Evolutionary conservation across 2,797 vertebrate species (phyloP), one percentile per base, ranked within the genome.

Genomic region (Salarias fasciatus): DNA sequence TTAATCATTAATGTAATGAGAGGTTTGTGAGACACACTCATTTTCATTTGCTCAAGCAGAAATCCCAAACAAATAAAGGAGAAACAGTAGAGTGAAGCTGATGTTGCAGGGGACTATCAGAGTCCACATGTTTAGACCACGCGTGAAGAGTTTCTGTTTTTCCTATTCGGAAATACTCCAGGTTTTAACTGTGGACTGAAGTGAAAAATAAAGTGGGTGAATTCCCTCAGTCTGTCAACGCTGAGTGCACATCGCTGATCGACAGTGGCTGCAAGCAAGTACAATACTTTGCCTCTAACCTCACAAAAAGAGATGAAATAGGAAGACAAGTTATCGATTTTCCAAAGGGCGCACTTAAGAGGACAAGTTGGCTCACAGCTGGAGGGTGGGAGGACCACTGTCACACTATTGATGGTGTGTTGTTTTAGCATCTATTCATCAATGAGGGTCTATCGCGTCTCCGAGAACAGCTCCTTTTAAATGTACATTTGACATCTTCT

Each of bases 1-100:
- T 61, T 52, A 48, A 63, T 47, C 2, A 54, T 58, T 62, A 7
- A 69, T 47, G 30, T 7, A 8, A 3, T 30, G 40, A 42, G 15
- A 15, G 1, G 0, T 46, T 59, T 11, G 2, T 10, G 40, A 44
- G 13, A 24, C 36, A 38, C 10, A 38, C 1, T 38, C 9, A 15
- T 18, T 4, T 44, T 45, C 9, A 5, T 11, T 45, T 44, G 36
- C 9, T 45, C 18, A 24, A 5, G 5, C 10, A 28, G 15, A 44
- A 8, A 18, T 42, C 11, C 45, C 41, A 43, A 28, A 52, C 38
- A 15, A 41, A 41, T 58, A n/a, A 43, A 11, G 30, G 4, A 41
- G 33, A 63, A 24, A 44, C 14, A 35, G 33, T 33, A 35, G 9
- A 35, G 9, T 9, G 35, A 35, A 35, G 33, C 9, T 35, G 33